Conservation (phyloP, 2,797 vertebrate genomes). For the Gobionotothen gibberifrons region DNA sequence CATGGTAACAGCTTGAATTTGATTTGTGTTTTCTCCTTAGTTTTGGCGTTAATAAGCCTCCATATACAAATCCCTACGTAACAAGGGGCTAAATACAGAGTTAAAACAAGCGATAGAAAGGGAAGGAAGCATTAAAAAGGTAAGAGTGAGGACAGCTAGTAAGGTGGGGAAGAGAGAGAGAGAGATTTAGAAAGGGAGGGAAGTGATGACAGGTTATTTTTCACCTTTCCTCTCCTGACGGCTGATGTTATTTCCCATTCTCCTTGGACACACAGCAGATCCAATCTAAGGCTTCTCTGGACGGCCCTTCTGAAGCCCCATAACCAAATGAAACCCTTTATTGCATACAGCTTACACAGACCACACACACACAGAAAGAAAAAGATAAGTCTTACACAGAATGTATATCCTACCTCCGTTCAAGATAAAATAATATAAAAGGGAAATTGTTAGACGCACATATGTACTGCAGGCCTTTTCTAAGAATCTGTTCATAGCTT, state of each 20-base stretch:
- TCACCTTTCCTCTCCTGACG: constrained; percentile 84
- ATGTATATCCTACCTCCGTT: not conserved
- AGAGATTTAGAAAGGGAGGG: constrained; percentile 35
- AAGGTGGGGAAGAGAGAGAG: constrained; percentile 27
- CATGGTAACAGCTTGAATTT: not conserved
- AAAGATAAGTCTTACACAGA: constrained; percentile 4
- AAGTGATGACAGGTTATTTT: constrained; percentile 90
- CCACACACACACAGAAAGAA: not conserved
- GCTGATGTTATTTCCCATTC: constrained; percentile 81
- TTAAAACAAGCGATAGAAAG: not conserved
- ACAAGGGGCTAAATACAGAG: constrained; percentile 6
- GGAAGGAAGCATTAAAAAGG: constrained; percentile 30
- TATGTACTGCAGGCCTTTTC: no score
- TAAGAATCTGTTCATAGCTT: no score
- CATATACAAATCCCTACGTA: not conserved
- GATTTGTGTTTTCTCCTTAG: not conserved
- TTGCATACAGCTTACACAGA: constrained; percentile 70
- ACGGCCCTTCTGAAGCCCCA: constrained; percentile 76
- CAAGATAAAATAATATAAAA: constrained; percentile 22
- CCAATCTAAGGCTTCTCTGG: constrained; percentile 84
- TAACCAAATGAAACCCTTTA: constrained; percentile 87
- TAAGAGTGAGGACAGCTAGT: constrained; percentile 52
- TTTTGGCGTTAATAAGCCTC: constrained; percentile 1
- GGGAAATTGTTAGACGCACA: not conserved
- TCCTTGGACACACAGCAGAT: constrained; percentile 81